Evolutionary conservation across 2,797 vertebrate species (phyloP).

Genomic region (Heterohyrax brucei): DNA sequence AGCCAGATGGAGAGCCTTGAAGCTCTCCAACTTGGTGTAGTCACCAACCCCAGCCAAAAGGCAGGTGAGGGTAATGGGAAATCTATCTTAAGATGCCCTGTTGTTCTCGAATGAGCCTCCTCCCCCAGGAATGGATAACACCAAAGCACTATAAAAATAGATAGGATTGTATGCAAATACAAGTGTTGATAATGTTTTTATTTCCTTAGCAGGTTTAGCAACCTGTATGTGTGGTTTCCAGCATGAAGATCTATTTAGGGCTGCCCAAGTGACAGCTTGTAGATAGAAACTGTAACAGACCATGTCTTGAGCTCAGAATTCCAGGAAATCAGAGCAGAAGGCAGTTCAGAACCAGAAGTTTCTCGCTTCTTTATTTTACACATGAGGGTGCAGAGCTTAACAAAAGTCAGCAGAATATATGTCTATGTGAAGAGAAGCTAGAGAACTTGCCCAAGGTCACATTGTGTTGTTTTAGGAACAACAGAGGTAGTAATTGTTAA

Average conservation of each 20-base stretch:
- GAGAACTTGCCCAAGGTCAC: not conserved
- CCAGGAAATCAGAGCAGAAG: slow-evolving; percentile 28
- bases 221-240: slow-evolving; percentile 77
- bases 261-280: slow-evolving; percentile 40
- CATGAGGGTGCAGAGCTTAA: not conserved
- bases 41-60: not conserved
- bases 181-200: slow-evolving; percentile 70
- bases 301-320: slow-evolving; percentile 42
- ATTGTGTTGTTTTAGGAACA: not conserved
- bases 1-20: not conserved
- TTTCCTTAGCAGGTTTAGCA: slow-evolving; percentile 72
- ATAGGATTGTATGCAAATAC: slow-evolving; percentile 70
- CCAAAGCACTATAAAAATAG: slow-evolving; percentile 43
- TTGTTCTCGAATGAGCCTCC: slow-evolving; percentile 18
- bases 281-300: slow-evolving; percentile 67
- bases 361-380: not conserved
- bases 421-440: slow-evolving; percentile 3
- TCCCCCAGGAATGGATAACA: slow-evolving; percentile 48
- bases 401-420: not conserved
- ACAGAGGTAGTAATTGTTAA: not conserved
- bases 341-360: slow-evolving; percentile 9
- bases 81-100: not conserved
- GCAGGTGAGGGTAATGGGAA: not conserved
- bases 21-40: not conserved
- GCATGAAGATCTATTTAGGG: slow-evolving; percentile 51